Percentiles rank a stretch among this genome's conserved stretches.
Evolutionary conservation across 1,140 invertebrate species (phyloP).

Genomic region (Acyrthosiphon pisum): DNA sequence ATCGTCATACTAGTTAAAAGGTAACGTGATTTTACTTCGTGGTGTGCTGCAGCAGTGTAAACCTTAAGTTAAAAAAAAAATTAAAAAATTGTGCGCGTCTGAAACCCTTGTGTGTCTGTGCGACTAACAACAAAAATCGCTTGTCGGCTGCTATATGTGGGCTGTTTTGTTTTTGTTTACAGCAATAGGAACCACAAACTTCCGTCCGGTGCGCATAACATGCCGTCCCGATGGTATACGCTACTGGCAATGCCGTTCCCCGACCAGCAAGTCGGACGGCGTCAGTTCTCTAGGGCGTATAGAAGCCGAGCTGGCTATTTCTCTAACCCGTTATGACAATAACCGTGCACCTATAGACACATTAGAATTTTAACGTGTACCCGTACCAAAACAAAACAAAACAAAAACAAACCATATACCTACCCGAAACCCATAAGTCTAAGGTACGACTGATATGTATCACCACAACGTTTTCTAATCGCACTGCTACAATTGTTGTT

Average conservation of each 20-base stretch:
- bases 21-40: constrained; percentile 67
- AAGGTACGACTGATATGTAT: constrained; percentile 54
- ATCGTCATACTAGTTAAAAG: constrained; percentile 88
- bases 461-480: constrained; percentile 32
- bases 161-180: constrained; percentile 59
- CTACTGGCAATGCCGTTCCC: constrained; percentile 88
- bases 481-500: not conserved
- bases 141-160: constrained; percentile 57
- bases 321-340: constrained; percentile 70
- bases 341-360: constrained; percentile 35
- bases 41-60: not conserved
- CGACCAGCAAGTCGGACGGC: constrained; percentile 85
- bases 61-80: not conserved
- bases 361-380: constrained; percentile 43
- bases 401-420: constrained; percentile 20
- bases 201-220: constrained; percentile 64
- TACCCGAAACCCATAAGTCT: constrained; percentile 50
- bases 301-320: constrained; percentile 83
- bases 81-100: not conserved
- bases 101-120: constrained; percentile 51
- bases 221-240: constrained; percentile 85
- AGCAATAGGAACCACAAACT: constrained; percentile 61
- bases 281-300: constrained; percentile 79
- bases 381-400: constrained; percentile 24
- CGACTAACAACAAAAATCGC: constrained; percentile 53